Evolutionary conservation across 2,888 invertebrate genomes (phyloP).

Genomic region (Heteromyza rotundicornis): DNA sequence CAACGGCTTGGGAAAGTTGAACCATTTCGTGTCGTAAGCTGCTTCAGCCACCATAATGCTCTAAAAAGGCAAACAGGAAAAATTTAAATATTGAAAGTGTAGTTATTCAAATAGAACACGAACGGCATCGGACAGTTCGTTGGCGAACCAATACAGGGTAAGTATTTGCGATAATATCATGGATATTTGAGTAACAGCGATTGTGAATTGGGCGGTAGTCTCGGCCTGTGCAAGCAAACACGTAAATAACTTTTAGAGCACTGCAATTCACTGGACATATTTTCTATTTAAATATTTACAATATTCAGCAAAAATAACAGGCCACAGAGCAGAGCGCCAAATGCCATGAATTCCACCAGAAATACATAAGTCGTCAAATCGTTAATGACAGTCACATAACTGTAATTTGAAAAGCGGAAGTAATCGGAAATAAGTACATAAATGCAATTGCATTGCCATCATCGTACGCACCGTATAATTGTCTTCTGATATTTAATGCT

Average conservation of each 20-base stretch:
- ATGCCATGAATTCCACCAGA: conserved; percentile 56
- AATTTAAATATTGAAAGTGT: background rate
- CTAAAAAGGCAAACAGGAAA: conserved; percentile 31
- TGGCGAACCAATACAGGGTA: conserved; percentile 58
- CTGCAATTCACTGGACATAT: background rate
- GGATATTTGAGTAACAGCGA: conserved; percentile 54
- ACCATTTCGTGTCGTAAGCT: conserved; percentile 58
- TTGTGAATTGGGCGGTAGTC: conserved; percentile 45
- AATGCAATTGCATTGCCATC: background rate
- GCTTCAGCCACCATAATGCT: conserved; percentile 51
- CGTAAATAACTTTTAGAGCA: background rate
- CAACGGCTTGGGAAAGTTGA: conserved; percentile 37
- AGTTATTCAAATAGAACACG: background rate
- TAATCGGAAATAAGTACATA: background rate
- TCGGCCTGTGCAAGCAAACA: conserved; percentile 41
- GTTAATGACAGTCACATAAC: conserved; percentile 49
- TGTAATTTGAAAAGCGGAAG: conserved; percentile 23
- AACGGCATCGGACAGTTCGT: conserved; percentile 55
- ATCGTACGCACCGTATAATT: no score
- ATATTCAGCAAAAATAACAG: conserved; percentile 56
- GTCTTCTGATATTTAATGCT: conserved; percentile 48
- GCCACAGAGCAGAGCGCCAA: conserved; percentile 56
- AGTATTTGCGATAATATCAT: conserved; percentile 58
- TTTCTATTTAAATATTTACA: conserved; percentile 39
- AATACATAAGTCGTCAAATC: conserved; percentile 50